Evolutionary conservation across 2,113 vertebrate genomes (phyloP).

Genomic region (Forbesichthys agassizii): DNA sequence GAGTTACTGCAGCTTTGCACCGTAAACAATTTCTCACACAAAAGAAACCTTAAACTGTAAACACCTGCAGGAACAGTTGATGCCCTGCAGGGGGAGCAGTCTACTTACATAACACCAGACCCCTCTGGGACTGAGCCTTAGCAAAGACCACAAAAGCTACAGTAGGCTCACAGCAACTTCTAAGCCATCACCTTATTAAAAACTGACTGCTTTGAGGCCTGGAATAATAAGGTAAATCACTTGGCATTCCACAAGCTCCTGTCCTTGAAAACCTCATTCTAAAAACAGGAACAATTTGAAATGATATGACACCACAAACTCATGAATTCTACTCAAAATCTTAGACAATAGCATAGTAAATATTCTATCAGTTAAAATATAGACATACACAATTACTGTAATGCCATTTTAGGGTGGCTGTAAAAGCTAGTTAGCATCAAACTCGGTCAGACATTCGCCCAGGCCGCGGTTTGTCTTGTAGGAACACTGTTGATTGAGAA

Average conservation of each 20-base stretch:
- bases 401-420: neutral
- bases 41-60: slow-evolving; percentile 26
- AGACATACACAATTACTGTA: no score
- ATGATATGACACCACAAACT: no score
- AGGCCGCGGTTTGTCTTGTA: neutral
- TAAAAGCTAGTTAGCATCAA: no score
- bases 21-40: slow-evolving; percentile 16
- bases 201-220: slow-evolving; percentile 16
- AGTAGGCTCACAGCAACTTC: slow-evolving; percentile 14
- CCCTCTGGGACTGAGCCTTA: neutral
- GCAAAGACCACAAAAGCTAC: slow-evolving; percentile 24
- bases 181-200: slow-evolving; percentile 15
- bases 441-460: neutral
- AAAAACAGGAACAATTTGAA: no score
- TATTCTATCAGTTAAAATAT: no score
- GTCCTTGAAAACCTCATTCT: neutral
- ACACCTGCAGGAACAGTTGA: slow-evolving; percentile 43
- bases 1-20: no score
- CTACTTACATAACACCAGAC: slow-evolving; percentile 11
- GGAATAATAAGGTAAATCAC: slow-evolving; percentile 21
- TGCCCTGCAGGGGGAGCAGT: slow-evolving; percentile 60
- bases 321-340: no score
- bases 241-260: neutral
- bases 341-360: no score
- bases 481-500: slow-evolving; percentile 22